Evolutionary conservation across 2,113 vertebrate genomes (phyloP), one percentile per base, ranked within the genome.

Genomic region (Chiloscyllium plagiosum): DNA sequence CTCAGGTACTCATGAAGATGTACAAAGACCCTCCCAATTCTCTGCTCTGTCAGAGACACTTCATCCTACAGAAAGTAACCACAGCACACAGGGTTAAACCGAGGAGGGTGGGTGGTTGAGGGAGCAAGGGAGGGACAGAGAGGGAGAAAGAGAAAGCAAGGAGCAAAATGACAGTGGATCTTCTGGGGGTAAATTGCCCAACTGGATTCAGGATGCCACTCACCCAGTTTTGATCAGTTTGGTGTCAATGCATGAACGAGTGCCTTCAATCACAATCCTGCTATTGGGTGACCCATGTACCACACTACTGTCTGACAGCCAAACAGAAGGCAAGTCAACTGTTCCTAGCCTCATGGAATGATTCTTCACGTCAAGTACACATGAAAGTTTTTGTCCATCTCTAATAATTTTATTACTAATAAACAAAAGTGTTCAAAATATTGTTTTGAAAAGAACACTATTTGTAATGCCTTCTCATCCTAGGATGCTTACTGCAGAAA

Each of bases 21-120:
- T 68, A 95, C 66, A 50, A 95, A 95, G 22, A 69, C 42, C 93
- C 65, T 26, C 37, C 66, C 68, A 95, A 72, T 70, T 42, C 6
- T 68, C 50, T 95, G 93, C 68, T 95, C 93, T 29, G 68, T 70
- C 66, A 72, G 4, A 29, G 93, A 70, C 17, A 72, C 66, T 29
- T 95, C 93, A 50, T 95, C 68, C 93, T 95, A 37, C n/a, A 93
- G 89, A n/a, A 37, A 93, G 89, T n/a, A 33, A 92, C 87, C 52
- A 90, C 78, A 83, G 1, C 78, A 83, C 52, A 92, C 13, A 19
- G 87, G 4, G 15, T 65, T 92, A 52, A 65, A 61, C 4, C n/a
- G 56, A 56, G 13, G 17, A 33, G 56, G 10, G 56, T 61, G 8
- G 19, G 87, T 0, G 15, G 2, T 8, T 24, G 47, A 0, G 12